These are phyloP conservation scores for Eupithecia insigniata DNA, from an alignment of 2,888 invertebrate genomes.

Conservation along the genomic window DNA sequence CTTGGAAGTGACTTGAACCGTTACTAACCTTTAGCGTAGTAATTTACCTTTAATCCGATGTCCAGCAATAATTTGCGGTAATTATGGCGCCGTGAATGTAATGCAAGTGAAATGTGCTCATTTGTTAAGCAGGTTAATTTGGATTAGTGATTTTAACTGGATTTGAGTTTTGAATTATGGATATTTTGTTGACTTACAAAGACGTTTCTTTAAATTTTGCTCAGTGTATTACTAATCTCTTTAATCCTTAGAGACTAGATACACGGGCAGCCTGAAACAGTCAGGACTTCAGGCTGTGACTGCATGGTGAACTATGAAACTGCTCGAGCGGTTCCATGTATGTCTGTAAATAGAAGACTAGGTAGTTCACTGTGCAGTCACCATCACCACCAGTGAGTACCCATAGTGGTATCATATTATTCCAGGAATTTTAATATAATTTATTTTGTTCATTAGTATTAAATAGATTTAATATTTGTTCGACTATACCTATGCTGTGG, in stretches of 20 bases:
- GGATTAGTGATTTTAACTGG: slow-evolving; percentile 27
- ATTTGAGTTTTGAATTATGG: background rate
- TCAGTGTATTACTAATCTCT: background rate
- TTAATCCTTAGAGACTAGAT: too few relatives aligned
- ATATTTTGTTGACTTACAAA: background rate
- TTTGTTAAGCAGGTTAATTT: slow-evolving; percentile 52
- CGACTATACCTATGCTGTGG: too few relatives aligned
- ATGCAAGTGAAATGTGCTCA: slow-evolving; percentile 54
- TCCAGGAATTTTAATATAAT: background rate
- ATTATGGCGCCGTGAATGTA: slow-evolving; percentile 58
- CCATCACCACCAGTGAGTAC: too few relatives aligned
- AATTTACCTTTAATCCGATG: slow-evolving; percentile 63
- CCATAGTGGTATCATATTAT: background rate
- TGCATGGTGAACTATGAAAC: too few relatives aligned
- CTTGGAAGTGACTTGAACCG: slow-evolving; percentile 67
- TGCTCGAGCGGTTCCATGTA: too few relatives aligned
- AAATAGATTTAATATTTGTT: too few relatives aligned
- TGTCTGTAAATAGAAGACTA: too few relatives aligned
- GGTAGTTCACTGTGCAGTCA: too few relatives aligned
- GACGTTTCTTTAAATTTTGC: background rate
- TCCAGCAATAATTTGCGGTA: slow-evolving; percentile 59
- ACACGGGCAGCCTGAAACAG: too few relatives aligned
- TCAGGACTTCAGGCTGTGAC: too few relatives aligned
- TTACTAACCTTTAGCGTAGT: slow-evolving; percentile 66
- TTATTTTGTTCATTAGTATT: background rate